These are phyloP conservation scores for Enteromius argenteus DNA, from an alignment of 2,797 vertebrate genomes.

Conservation along the genomic window DNA sequence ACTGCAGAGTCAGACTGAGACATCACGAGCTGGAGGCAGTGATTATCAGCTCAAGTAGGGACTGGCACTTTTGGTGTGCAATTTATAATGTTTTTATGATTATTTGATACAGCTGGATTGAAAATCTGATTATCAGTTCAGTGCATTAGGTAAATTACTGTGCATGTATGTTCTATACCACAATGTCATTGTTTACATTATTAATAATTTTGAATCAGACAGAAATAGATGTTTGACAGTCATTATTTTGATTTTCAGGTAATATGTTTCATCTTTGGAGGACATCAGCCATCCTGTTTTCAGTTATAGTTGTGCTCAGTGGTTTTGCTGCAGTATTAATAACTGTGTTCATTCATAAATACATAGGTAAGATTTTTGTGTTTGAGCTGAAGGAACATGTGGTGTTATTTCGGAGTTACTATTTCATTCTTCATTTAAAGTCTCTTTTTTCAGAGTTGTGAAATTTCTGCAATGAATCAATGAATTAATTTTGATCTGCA, in stretches of 20 bases:
- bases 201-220: neutral
- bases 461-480: neutral
- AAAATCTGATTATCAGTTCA: neutral
- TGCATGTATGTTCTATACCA: neutral
- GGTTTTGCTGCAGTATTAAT: neutral
- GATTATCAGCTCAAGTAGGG: constrained; percentile 17
- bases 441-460: neutral
- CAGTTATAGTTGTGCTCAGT: neutral
- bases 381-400: neutral
- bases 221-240: neutral
- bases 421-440: neutral
- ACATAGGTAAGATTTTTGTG: neutral
- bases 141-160: neutral
- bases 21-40: neutral
- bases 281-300: neutral
- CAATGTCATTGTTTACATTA: neutral
- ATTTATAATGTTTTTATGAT: neutral
- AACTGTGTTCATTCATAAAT: neutral
- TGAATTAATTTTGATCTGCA: too few relatives aligned
- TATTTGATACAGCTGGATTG: neutral
- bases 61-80: neutral
- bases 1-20: neutral
- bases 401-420: neutral
- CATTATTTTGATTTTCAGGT: neutral
- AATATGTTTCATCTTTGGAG: neutral